Percentiles rank a stretch among this genome's conserved stretches.
phyloP scores from a whole-genome alignment of 2,888 invertebrate species.

The Diarsia mendica region DNA sequence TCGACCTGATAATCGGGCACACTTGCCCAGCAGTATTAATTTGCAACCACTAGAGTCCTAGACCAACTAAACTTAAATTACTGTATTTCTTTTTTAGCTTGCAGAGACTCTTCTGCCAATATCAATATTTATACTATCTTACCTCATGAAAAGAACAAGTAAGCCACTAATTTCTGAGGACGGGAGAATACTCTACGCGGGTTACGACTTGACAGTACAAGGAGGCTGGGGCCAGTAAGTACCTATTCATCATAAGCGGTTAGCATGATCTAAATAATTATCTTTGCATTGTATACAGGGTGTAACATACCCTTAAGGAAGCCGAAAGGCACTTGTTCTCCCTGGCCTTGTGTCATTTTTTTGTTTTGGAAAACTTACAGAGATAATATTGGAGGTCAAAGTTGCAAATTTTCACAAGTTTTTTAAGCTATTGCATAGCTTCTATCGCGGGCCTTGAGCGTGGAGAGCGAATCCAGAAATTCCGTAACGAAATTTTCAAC shows the following conservation, averaged over 20 bases:
- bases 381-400: too few relatives aligned
- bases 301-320: too few relatives aligned
- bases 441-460: too few relatives aligned
- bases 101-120: not conserved
- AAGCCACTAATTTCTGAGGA: not conserved
- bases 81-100: slow-evolving; percentile 1
- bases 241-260: not conserved
- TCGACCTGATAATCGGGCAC: not conserved
- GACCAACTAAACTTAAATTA: not conserved
- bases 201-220: not conserved
- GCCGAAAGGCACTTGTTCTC: too few relatives aligned
- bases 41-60: not conserved
- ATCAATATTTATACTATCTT: not conserved
- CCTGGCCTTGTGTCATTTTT: too few relatives aligned
- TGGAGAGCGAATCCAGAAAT: too few relatives aligned
- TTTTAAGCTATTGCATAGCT: too few relatives aligned
- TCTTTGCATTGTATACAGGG: too few relatives aligned
- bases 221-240: slow-evolving; percentile 18
- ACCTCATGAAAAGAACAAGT: not conserved
- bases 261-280: too few relatives aligned
- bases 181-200: not conserved
- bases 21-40: not conserved
- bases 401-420: too few relatives aligned
- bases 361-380: too few relatives aligned
- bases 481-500: too few relatives aligned